Base-by-base conservation (phyloP, 2,888 invertebrate genomes). In the Drosophila histrio region DNA sequence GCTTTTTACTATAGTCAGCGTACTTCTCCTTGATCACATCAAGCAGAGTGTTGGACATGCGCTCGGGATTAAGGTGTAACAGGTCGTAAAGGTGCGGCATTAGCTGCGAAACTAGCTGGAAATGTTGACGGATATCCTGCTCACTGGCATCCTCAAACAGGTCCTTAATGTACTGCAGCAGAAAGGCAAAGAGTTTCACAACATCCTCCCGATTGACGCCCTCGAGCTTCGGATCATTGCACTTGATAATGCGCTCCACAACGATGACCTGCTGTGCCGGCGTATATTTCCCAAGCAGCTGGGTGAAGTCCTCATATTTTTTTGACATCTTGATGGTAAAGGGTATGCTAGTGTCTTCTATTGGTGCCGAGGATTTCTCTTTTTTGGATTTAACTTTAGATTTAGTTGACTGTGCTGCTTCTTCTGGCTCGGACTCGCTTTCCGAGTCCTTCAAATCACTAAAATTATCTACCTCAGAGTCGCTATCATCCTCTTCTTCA, bases 191-290 rank as follows among this genome's bases (percentile, higher is more conserved):
- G 1, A 98, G 90, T 78, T 94, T 93, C 53, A 94, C 94, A 9
- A 98, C 92, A 85, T 95, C 94, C 30, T 95, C 94, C 89, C 96
- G 96, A 89, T 98, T 98, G 13, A 94, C 94, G 72, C 94, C 94
- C 5, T 94, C 94, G 50, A 97, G 91, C 83, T 96, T 95, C 2
- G 96, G 96, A 91, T 98, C 96, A 92, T 97, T 96, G 85, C 96
- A 96, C 92, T 97, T 97, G 15, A 98, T 95, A 75, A 98, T 94
- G 82, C 96, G 94, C 86, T 96, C 95, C 44, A 98, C 89, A 8
- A 97, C 95, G 9, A 94, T 92, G 0, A 94, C 92, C 84, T 96
- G 96, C 83, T 96, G 94, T 11, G 93, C 92, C 1, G 94, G 92
- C 7, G 94, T 92, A 79, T 94, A 94, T 34, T 93, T 93, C 46